Percentiles rank a stretch among this genome's conserved stretches.
Conservation (phyloP, 2,888 invertebrate genomes). For the Sialis fuliginosa region DNA sequence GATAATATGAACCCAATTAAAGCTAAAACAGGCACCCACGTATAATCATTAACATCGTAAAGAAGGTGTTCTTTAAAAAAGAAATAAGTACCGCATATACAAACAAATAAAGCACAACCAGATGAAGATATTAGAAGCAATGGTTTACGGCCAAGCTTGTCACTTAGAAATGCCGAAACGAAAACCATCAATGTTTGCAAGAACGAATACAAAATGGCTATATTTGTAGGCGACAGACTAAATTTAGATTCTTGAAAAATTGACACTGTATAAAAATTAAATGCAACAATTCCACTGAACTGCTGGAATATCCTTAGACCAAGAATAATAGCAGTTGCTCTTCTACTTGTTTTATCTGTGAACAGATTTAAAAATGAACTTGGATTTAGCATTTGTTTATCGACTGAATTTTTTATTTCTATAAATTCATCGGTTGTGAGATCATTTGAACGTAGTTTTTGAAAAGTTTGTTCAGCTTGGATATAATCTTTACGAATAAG, state of each 20-base stretch:
- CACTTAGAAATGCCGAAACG: constrained; percentile 36
- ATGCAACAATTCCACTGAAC: constrained; percentile 28
- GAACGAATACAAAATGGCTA: constrained; percentile 37
- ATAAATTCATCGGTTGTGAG: constrained; percentile 7
- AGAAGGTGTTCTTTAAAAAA: constrained; percentile 1
- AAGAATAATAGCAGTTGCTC: constrained; percentile 7
- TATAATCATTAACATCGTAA: constrained; percentile 17
- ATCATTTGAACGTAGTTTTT: neutral
- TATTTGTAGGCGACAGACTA: constrained; percentile 30
- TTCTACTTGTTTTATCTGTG: constrained; percentile 7
- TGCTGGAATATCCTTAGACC: constrained; percentile 7
- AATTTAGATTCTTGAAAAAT: constrained; percentile 36
- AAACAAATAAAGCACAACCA: constrained; percentile 24
- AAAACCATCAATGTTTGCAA: constrained; percentile 38
- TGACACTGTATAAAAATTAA: constrained; percentile 39
- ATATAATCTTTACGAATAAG: no score
- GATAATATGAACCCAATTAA: constrained; percentile 30
- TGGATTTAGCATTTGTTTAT: constrained; percentile 7
- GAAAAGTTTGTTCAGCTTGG: no score
- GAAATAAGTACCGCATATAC: constrained; percentile 18
- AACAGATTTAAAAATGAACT: constrained; percentile 6
- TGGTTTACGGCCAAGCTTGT: constrained; percentile 43
- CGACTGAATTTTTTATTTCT: constrained; percentile 3
- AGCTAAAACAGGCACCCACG: constrained; percentile 30
- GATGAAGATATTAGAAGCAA: constrained; percentile 37